Evolutionary conservation across 2,113 vertebrate species (phyloP).

Genomic region (Pelecanoides urinatrix): DNA sequence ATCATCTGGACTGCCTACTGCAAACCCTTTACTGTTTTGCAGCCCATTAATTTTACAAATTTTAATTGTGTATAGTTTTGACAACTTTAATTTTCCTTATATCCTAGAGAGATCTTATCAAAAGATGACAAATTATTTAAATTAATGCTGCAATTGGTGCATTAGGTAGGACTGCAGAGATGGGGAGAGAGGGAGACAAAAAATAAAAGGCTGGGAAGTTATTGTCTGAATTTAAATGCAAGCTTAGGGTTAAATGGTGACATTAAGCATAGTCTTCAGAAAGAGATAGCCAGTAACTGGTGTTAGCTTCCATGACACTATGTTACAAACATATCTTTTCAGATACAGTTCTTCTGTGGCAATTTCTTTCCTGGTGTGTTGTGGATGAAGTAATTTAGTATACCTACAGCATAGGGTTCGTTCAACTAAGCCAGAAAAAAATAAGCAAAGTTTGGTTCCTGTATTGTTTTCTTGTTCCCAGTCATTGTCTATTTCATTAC

Average conservation of each 20-base stretch:
- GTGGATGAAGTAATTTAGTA: neutral
- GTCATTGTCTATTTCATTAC: neutral
- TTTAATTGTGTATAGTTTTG: conserved; percentile 81
- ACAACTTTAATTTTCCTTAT: conserved; percentile 80
- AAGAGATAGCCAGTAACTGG: neutral
- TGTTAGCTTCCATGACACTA: neutral
- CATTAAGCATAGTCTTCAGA: neutral
- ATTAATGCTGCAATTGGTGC: neutral
- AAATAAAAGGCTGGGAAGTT: neutral
- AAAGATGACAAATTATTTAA: conserved; percentile 35
- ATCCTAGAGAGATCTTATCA: conserved; percentile 32
- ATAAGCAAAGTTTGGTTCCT: neutral
- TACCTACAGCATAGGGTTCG: neutral
- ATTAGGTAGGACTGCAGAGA: neutral
- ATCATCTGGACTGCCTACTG: conserved; percentile 82
- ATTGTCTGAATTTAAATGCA: neutral
- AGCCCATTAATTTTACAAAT: conserved; percentile 86
- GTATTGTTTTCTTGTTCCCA: neutral
- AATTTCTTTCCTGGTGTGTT: neutral
- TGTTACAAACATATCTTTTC: neutral
- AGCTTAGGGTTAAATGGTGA: neutral
- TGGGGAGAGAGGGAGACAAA: neutral
- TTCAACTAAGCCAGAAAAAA: neutral
- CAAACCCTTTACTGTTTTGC: conserved; percentile 74
- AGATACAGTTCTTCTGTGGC: neutral